Evolutionary conservation across 2,888 invertebrate species (phyloP), one percentile per base, ranked within the genome.

Genomic region (Tortricodes alternella): DNA sequence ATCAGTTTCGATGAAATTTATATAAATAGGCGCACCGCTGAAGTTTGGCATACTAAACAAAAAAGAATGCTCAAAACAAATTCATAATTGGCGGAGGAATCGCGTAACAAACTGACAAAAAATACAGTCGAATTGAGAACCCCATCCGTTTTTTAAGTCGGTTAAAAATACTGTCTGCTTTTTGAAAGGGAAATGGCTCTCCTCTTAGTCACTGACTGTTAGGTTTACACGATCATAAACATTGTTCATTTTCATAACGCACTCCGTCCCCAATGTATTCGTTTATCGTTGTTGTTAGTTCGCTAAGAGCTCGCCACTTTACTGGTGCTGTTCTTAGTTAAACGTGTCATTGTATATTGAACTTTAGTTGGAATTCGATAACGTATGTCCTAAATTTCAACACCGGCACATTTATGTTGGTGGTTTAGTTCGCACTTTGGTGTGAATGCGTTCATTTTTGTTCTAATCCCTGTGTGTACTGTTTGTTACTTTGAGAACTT

Each of bases 261-360:
- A 23, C 46, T 35, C 18, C 15, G 11, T 6, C 27, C 39, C 23
- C 13, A 39, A 21, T 39, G 18, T 39, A 41, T 41, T 24, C 41
- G 48, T 34, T 53, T 53, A 53, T 53, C 41, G 39, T 32, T 39
- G 32, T 53, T 39, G 46, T 46, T 53, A 34, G 39, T 46, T 46
- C 46, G 8, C 53, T 46, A 38, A 44, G 19, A 39, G 50, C 16
- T n/a, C 6, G n/a, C 9, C 19, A 19, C 29, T 11, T 34, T 15
- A 34, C 13, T 13, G n/a, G 5, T 15, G 13, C 34, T 6, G 11
- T 11, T 6, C 29, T n/a, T n/a, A 29, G 11, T n/a, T 11, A 29
- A n/a, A 9, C 29, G n/a, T 29, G 29, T 29, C n/a, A 29, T 11
- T 11, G 29, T 9, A 29, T 11, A 29, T 11, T 3, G n/a, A 9